Evolutionary conservation across 2,888 invertebrate genomes (phyloP).

Genomic region (Dasypogon diadema): DNA sequence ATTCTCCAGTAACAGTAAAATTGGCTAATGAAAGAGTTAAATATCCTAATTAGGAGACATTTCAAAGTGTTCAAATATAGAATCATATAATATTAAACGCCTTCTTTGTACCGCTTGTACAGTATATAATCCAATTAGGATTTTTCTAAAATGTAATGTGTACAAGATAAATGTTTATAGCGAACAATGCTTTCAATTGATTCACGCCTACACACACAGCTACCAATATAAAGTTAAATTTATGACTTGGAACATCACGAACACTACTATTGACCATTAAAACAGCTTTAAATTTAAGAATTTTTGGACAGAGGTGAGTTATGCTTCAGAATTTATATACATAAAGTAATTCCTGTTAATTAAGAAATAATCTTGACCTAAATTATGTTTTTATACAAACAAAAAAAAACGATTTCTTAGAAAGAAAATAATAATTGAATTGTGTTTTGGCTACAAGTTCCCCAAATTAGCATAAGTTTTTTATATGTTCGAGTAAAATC

Average conservation of each 20-base stretch:
- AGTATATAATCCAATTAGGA: constrained; percentile 5
- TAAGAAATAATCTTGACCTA: neutral
- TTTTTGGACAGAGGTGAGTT: neutral
- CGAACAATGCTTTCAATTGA: neutral
- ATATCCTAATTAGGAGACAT: neutral
- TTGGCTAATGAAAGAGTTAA: too few relatives aligned
- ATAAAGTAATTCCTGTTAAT: neutral
- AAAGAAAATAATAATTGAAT: neutral
- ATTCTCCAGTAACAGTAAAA: neutral
- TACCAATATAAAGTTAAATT: neutral
- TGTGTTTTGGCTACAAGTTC: constrained; percentile 30
- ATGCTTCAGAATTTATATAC: neutral
- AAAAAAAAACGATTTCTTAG: too few relatives aligned
- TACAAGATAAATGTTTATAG: constrained; percentile 10
- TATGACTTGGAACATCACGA: constrained; percentile 22
- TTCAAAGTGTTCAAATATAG: neutral
- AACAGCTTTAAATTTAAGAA: constrained; percentile 26
- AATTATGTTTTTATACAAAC: constrained; percentile 2
- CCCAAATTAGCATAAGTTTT: constrained; percentile 39
- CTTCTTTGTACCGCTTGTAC: constrained; percentile 15
- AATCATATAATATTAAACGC: neutral
- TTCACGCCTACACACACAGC: neutral
- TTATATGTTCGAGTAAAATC: constrained; percentile 30
- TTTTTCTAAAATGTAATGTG: neutral
- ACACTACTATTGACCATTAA: constrained; percentile 14